Evolutionary conservation across 2,888 invertebrate species (phyloP).

Genomic region (Eilema depressum): DNA sequence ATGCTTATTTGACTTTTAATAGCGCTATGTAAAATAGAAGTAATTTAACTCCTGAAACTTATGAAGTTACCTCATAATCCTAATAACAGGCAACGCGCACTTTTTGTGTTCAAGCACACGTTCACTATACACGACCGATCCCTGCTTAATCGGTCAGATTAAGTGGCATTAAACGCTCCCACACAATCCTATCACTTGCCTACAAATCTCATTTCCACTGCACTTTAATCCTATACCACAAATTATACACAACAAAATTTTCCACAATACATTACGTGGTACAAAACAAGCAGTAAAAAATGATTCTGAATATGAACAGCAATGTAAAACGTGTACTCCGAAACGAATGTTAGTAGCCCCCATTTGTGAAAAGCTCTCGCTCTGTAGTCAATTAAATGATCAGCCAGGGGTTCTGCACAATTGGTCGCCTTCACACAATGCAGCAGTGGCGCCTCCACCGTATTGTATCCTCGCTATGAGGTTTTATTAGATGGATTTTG

Average conservation of each 20-base stretch:
- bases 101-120: slow-evolving; percentile 59
- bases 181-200: slow-evolving; percentile 80
- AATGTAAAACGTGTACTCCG: slow-evolving; percentile 51
- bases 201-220: slow-evolving; percentile 83
- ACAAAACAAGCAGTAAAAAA: background rate
- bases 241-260: background rate
- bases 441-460: slow-evolving; percentile 68
- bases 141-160: slow-evolving; percentile 76
- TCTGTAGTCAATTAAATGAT: slow-evolving; percentile 85
- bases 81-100: slow-evolving; percentile 57
- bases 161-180: slow-evolving; percentile 77
- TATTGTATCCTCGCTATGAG: slow-evolving; percentile 66
- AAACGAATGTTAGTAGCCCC: slow-evolving; percentile 21
- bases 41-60: background rate
- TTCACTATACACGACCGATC: slow-evolving; percentile 52
- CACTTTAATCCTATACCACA: slow-evolving; percentile 73
- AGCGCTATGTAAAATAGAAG: background rate
- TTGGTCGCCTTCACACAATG: slow-evolving; percentile 85
- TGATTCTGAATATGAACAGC: slow-evolving; percentile 29
- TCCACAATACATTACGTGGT: slow-evolving; percentile 47
- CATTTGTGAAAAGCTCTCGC: slow-evolving; percentile 71
- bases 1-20: too few species aligned
- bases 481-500: slow-evolving; percentile 77
- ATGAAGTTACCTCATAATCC: slow-evolving; percentile 46
- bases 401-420: slow-evolving; percentile 84